Evolutionary conservation across 2,113 vertebrate genomes (phyloP), one percentile per base, ranked within the genome.

Genomic region (Dascyllus trimaculatus): DNA sequence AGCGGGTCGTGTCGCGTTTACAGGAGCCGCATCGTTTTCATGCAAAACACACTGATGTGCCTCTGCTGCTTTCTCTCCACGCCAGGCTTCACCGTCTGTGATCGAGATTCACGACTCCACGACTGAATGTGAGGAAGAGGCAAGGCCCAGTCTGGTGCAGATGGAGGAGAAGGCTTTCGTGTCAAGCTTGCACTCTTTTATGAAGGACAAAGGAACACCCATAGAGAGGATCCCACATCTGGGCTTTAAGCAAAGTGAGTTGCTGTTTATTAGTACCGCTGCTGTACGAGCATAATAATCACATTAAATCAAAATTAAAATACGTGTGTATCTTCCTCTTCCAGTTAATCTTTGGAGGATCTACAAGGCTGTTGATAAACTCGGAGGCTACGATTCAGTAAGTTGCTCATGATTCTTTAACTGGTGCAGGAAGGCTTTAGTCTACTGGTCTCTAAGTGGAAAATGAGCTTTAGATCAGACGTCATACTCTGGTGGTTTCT

Each of bases 191-290:
- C 96, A 98, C 93, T 90, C 93, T 67, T 98, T 98, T 81, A 99
- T 99, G 98, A 97, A 97, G 94, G 96, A 96, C 4, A 93, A 96
- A 26, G 95, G 83, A 58, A 96, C 97, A 0, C 97, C 98, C 24
- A 99, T 99, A 59, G 97, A 99, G 89, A 95, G 97, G 90, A 97
- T 99, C 76, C 98, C 98, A 57, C 97, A 98, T 82, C 94, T 98
- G 0, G 98, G 98, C 91, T 99, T 99, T 93, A 99, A 99, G 85
- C 98, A 99, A 92, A 98, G 98, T 99, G 91, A 49, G 96, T 94
- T 66, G 8, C 35, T 1, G 4, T 48, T 58, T 11, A 21, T 18
- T 11, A 11, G 19, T 32, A 26, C 46, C 2, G 11, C 32, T 66
- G 35, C 46, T 60, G 15, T 40, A 19, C 54, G 5, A 22, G 11